Base-by-base conservation (phyloP, 2,888 invertebrate genomes). In the Vanessa cardui region DNA sequence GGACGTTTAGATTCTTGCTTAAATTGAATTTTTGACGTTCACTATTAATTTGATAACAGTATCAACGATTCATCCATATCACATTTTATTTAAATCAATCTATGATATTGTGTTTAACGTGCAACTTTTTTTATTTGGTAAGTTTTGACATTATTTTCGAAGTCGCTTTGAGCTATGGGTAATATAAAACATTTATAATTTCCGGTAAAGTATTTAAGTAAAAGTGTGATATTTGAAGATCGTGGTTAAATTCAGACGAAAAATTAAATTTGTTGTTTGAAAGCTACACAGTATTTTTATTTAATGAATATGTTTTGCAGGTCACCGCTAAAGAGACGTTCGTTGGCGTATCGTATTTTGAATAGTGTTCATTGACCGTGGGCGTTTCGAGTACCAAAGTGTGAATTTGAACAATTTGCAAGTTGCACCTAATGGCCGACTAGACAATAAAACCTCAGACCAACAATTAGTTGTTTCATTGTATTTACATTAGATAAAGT, bases 371-470 rank as follows among this genome's bases (percentile, higher is more conserved):
- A 39, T 39, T 39, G 63, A 67, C 45, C 69, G 60, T 66, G 64
- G 56, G 56, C 50, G 44, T 31, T 39, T 39, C 54, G 33, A 52
- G 26, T 21, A 20, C 20, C 54, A 59, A 67, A 62, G 72, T 69
- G 71, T 66, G 63, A 72, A 71, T 67, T 73, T 67, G 58, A 68
- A 59, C 64, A 62, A 71, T 72, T 73, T 61, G 71, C 71, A 58
- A 68, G 60, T 26, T 39, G 33, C 12, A 52, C 56, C 69, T 72
- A 75, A 74, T 72, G 67, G 65, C 52, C 39, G 47, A 50, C 54
- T 61, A 72, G 61, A 75, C 71, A 75, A 76, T 75, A 75, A 74
- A 76, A 64, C 64, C 64, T 68, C 71, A 71, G 45, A 66, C 62
- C 45, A 58, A 54, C 68, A 70, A 73, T 73, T 73, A 69, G 67